These are phyloP conservation scores for Trissoscelio sp. DNA, from an alignment of 2,888 invertebrate genomes.

Conservation along the genomic window DNA sequence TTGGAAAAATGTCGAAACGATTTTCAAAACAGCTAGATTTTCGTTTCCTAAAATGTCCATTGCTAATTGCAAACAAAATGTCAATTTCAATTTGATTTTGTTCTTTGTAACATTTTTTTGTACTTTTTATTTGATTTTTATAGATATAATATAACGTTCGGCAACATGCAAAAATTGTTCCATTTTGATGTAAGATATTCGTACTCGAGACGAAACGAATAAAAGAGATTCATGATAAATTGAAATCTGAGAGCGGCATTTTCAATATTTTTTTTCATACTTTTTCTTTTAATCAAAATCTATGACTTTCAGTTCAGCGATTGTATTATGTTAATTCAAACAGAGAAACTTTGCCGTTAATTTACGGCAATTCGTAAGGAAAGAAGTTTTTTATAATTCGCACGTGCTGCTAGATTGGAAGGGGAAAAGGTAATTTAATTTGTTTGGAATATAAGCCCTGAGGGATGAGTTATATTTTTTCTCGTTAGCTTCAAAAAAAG, in stretches of 20 bases:
- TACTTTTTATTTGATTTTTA: no score
- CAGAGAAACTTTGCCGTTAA: neutral
- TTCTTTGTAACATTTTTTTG: no score
- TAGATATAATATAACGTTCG: no score
- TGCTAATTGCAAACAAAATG: no score
- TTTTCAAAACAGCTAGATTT: no score
- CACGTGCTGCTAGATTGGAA: neutral
- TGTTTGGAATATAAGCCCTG: neutral
- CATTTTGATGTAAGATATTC: neutral
- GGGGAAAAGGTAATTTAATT: conserved; percentile 11
- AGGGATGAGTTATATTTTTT: conserved; percentile 1
- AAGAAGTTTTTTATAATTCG: conserved; percentile 12
- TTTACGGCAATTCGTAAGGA: conserved; percentile 21
- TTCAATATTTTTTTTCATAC: neutral
- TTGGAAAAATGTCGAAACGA: neutral
- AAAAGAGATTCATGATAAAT: conserved; percentile 17
- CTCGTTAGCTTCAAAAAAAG: neutral
- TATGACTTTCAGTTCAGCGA: conserved; percentile 26
- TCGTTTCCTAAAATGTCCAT: no score
- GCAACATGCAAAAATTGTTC: conserved; percentile 2
- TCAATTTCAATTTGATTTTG: no score
- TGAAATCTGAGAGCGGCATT: conserved; percentile 14
- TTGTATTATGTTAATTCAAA: conserved; percentile 28
- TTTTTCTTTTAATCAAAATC: conserved; percentile 16
- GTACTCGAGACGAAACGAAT: neutral